Evolutionary conservation across 2,113 vertebrate genomes (phyloP).

Genomic region (Lepisosteus osseus): DNA sequence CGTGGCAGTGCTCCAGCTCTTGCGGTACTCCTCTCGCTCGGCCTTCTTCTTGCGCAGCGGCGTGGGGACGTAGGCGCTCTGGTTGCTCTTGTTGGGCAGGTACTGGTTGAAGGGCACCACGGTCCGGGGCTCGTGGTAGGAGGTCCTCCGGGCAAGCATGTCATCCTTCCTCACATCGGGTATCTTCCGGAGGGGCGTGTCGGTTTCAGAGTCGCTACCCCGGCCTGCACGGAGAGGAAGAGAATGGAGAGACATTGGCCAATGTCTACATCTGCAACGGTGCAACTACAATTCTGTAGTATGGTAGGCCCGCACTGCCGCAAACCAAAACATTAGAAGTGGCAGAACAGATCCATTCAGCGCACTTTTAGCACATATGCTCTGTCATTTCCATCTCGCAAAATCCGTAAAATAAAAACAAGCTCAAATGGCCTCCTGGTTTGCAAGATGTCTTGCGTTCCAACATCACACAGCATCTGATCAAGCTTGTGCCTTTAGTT

Average conservation of each 20-base stretch:
- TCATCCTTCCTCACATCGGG: conserved; percentile 93
- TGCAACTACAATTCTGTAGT: too few species aligned
- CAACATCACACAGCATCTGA: too few species aligned
- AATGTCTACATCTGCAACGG: too few species aligned
- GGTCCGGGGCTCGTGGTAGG: conserved; percentile 81
- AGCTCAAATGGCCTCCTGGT: too few species aligned
- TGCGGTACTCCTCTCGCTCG: conserved; percentile 75
- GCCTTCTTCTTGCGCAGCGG: conserved; percentile 77
- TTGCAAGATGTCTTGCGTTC: too few species aligned
- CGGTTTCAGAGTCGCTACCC: conserved; percentile 92
- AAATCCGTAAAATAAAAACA: too few species aligned
- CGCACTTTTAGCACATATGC: too few species aligned
- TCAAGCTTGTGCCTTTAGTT: too few species aligned
- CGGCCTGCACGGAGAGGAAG: conserved; percentile 65
- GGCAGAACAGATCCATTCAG: too few species aligned
- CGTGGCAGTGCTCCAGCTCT: conserved; percentile 89
- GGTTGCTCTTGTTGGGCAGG: conserved; percentile 94
- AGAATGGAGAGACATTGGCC: neutral
- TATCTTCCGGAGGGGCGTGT: conserved; percentile 82
- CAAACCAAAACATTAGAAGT: too few species aligned
- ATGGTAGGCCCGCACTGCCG: too few species aligned
- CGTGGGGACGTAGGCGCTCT: conserved; percentile 80
- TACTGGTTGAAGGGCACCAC: conserved; percentile 97
- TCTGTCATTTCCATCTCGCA: too few species aligned
- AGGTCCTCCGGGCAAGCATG: conserved; percentile 87